Evolutionary conservation across 2,888 invertebrate species (phyloP).

Genomic region (Heteromurus nitidus): DNA sequence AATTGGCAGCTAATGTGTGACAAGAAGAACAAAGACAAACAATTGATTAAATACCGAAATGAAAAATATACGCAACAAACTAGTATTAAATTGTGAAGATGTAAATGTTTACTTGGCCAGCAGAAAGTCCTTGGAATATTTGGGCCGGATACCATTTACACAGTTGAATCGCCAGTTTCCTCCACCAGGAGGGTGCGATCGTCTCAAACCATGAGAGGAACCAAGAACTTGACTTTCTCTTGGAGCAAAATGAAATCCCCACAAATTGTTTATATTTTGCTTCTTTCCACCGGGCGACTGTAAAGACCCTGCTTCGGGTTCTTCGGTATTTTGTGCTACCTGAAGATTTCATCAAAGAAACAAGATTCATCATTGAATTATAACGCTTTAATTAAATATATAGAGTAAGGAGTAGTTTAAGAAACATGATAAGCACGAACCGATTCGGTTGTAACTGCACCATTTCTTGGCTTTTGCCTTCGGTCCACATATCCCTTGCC

Average conservation of each 20-base stretch:
- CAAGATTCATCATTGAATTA: background rate
- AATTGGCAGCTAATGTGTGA: slow-evolving; percentile 89
- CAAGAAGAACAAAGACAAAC: background rate
- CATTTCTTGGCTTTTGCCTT: slow-evolving; percentile 29
- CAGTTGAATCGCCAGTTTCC: slow-evolving; percentile 64
- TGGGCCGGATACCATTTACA: slow-evolving; percentile 78
- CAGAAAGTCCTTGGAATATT: slow-evolving; percentile 82
- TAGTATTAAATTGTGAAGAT: no score
- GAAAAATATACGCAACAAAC: no score
- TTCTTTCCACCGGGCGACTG: slow-evolving; percentile 90
- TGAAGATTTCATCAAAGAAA: slow-evolving; percentile 66
- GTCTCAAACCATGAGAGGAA: slow-evolving; percentile 52
- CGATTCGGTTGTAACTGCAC: slow-evolving; percentile 50
- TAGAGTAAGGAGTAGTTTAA: background rate
- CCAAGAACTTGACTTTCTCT: slow-evolving; percentile 76
- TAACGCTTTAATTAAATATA: background rate
- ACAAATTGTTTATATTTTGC: slow-evolving; percentile 93
- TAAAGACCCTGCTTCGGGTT: slow-evolving; percentile 84
- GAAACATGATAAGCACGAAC: background rate
- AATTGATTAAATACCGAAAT: no score
- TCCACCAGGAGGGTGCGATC: slow-evolving; percentile 71
- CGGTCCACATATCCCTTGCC: slow-evolving; percentile 35
- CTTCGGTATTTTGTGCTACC: slow-evolving; percentile 80
- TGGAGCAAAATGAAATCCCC: slow-evolving; percentile 91
- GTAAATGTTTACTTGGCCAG: slow-evolving; percentile 86